A percentile compares a stretch with the other conserved stretches of the same genome.
Conservation (phyloP, 2,888 invertebrate species). For the Melitaea athalia region DNA sequence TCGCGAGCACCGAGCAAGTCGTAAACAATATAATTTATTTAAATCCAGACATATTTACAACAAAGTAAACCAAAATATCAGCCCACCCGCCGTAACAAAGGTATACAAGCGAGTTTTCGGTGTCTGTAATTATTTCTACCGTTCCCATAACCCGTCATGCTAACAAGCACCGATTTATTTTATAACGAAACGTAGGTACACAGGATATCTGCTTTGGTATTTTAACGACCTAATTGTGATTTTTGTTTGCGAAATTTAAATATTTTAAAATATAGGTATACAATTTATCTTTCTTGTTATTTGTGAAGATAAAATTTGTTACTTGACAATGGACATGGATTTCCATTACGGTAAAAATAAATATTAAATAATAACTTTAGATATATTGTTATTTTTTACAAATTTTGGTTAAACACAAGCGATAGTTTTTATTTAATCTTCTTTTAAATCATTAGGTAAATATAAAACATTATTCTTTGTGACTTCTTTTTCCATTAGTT, state of each 20-base stretch:
- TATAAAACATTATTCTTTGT: no score
- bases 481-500: no score
- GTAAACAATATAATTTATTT: constrained; percentile 10
- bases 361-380: no score
- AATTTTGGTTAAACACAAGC: no score
- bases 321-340: no score
- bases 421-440: no score
- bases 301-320: no score
- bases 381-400: no score
- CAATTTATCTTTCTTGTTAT: no score
- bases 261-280: neutral
- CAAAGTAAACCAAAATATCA: constrained; percentile 9
- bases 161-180: constrained; percentile 54
- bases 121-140: constrained; percentile 45
- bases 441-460: no score
- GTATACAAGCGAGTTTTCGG: constrained; percentile 24
- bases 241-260: neutral
- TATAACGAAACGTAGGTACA: constrained; percentile 61
- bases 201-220: constrained; percentile 59
- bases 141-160: constrained; percentile 47
- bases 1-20: neutral
- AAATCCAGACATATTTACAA: constrained; percentile 4
- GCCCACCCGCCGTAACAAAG: constrained; percentile 30
- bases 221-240: constrained; percentile 52
- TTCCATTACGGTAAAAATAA: no score